Percentiles rank a stretch among this genome's conserved stretches.
Evolutionary conservation across 2,797 vertebrate genomes (phyloP).

Genomic region (Pempheris klunzingeri): DNA sequence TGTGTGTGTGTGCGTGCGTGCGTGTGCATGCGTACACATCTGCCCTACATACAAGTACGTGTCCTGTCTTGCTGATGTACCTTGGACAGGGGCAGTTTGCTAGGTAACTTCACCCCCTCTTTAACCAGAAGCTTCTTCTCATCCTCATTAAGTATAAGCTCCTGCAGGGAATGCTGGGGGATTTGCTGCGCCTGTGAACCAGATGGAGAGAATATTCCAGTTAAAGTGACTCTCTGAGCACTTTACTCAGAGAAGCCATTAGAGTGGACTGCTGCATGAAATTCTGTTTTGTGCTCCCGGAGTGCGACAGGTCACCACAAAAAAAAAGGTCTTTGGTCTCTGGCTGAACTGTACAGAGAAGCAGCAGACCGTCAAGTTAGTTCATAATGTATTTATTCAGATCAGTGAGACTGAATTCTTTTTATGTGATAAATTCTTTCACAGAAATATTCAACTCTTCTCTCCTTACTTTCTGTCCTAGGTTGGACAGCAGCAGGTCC

Average conservation of each 20-base stretch:
- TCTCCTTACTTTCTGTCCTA: constrained; percentile 65
- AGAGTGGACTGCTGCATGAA: background rate
- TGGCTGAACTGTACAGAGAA: background rate
- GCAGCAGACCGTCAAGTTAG: background rate
- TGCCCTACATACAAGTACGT: constrained; percentile 30
- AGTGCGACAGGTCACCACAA: background rate
- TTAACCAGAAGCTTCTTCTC: constrained; percentile 95
- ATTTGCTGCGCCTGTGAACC: constrained; percentile 73
- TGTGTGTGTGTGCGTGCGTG: constrained; percentile 12
- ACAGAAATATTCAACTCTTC: background rate
- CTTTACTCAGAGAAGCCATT: constrained; percentile 11
- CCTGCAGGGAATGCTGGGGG: constrained; percentile 83
- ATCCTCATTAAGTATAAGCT: constrained; percentile 93
- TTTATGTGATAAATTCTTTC: background rate
- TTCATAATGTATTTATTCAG: constrained; percentile 11
- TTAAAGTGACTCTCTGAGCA: constrained; percentile 15
- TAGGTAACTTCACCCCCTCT: constrained; percentile 91
- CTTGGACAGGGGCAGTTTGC: constrained; percentile 94
- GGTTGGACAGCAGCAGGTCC: constrained; percentile 90
- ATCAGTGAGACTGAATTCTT: background rate
- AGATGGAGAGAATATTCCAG: constrained; percentile 48
- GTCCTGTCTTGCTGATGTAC: constrained; percentile 74
- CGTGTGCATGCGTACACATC: background rate
- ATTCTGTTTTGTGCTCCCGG: constrained; percentile 6
- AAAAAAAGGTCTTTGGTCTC: constrained; percentile 3